Percentiles rank a stretch among this genome's conserved stretches.
Evolutionary conservation across 1,140 invertebrate species (phyloP).

Genomic region (Macrobrachium rosenbergii): DNA sequence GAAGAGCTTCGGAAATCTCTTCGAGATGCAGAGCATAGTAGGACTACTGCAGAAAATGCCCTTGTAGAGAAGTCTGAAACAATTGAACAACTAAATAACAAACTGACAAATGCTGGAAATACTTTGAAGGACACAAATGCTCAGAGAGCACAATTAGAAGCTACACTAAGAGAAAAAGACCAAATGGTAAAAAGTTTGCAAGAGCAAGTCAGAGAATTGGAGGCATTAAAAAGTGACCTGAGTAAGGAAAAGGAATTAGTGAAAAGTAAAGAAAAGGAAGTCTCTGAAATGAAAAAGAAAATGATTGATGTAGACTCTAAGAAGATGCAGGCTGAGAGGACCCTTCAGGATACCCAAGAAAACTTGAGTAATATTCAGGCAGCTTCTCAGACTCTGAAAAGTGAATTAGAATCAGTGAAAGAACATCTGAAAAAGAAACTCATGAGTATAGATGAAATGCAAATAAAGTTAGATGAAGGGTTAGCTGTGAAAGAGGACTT

Average conservation of each 20-base stretch:
- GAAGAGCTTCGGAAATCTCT: conserved; percentile 53
- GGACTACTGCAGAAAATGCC: conserved; percentile 47
- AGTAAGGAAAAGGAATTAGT: conserved; percentile 26
- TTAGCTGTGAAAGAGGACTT: conserved; percentile 36
- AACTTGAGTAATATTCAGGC: conserved; percentile 32
- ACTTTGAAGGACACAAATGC: conserved; percentile 31
- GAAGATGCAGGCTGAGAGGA: conserved; percentile 35
- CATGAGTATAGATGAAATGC: conserved; percentile 40
- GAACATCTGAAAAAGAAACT: conserved; percentile 49
- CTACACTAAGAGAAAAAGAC: conserved; percentile 40
- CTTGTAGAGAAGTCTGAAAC: conserved; percentile 25
- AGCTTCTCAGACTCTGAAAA: conserved; percentile 37
- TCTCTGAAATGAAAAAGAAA: conserved; percentile 39
- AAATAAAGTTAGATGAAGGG: conserved; percentile 37
- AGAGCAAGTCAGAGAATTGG: conserved; percentile 34
- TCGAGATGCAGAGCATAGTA: conserved; percentile 40
- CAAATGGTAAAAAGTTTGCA: conserved; percentile 31
- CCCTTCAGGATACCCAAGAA: conserved; percentile 45
- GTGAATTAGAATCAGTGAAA: conserved; percentile 50
- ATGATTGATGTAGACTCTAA: conserved; percentile 37
- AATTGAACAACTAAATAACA: conserved; percentile 52
- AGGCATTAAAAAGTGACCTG: conserved; percentile 29
- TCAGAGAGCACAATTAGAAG: conserved; percentile 23
- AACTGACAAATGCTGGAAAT: conserved; percentile 43
- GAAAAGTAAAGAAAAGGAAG: conserved; percentile 37